Conservation (phyloP, 2,113 vertebrate genomes). For the Lampris megalopsis region DNA sequence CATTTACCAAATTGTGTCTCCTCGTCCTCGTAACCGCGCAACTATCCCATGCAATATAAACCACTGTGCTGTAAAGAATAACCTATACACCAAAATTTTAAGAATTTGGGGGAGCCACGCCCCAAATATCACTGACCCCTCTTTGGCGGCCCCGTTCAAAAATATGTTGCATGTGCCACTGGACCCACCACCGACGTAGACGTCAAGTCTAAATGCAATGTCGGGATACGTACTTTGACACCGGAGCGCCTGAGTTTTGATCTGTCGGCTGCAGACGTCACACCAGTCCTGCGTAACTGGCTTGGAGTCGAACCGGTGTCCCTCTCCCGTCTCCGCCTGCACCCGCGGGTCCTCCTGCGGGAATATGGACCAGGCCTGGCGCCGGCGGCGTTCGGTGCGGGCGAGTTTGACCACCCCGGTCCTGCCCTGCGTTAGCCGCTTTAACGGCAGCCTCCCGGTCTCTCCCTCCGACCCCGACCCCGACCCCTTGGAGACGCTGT, state of each 20-base stretch:
- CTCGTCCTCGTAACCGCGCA: no score
- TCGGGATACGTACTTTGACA: slow-evolving; percentile 87
- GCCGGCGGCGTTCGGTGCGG: slow-evolving; percentile 80
- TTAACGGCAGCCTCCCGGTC: slow-evolving; percentile 49
- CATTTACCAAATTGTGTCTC: no score
- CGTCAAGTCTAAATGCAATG: neutral
- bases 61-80: no score
- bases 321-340: slow-evolving; percentile 82
- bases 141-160: no score
- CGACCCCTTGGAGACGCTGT: slow-evolving; percentile 4
- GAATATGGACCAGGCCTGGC: slow-evolving; percentile 91
- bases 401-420: slow-evolving; percentile 80
- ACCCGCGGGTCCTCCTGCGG: slow-evolving; percentile 80
- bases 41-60: no score
- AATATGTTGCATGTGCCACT: no score
- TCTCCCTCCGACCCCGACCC: neutral
- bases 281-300: slow-evolving; percentile 86
- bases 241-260: slow-evolving; percentile 83
- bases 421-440: slow-evolving; percentile 77
- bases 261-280: slow-evolving; percentile 86
- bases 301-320: slow-evolving; percentile 83
- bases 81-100: no score
- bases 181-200: no score
- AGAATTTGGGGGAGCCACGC: no score
- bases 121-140: no score